These are phyloP conservation scores for Labroides dimidiatus DNA, from an alignment of 2,797 vertebrate genomes.

Conservation along the genomic window DNA sequence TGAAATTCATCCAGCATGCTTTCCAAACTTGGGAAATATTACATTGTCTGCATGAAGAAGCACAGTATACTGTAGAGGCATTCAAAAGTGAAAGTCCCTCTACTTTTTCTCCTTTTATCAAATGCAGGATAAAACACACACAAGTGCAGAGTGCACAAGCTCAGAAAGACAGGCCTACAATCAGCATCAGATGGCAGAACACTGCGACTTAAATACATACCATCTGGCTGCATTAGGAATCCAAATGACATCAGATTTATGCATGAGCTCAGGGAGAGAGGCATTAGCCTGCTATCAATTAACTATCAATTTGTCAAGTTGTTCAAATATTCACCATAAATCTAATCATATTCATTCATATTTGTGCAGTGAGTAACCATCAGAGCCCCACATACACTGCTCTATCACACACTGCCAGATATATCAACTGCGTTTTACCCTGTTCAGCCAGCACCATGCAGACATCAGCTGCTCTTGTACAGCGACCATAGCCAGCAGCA, in stretches of 20 bases:
- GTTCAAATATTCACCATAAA: slow-evolving; percentile 62
- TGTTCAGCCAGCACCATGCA: slow-evolving; percentile 52
- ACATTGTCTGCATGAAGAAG: slow-evolving; percentile 29
- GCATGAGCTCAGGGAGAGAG: slow-evolving; percentile 45
- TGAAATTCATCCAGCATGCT: slow-evolving; percentile 37
- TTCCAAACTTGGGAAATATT: slow-evolving; percentile 21
- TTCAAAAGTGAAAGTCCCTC: slow-evolving; percentile 40
- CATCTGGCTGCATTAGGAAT: slow-evolving; percentile 72
- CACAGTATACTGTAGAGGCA: slow-evolving; percentile 18
- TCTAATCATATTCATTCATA: slow-evolving; percentile 60
- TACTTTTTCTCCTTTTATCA: slow-evolving; percentile 21
- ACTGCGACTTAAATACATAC: slow-evolving; percentile 66
- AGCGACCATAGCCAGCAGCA: slow-evolving; percentile 58
- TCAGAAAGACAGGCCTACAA: slow-evolving; percentile 45
- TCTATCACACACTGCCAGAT: slow-evolving; percentile 46
- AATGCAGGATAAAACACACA: slow-evolving; percentile 21
- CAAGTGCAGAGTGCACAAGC: slow-evolving; percentile 34
- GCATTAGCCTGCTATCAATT: slow-evolving; percentile 67
- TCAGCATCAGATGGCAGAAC: slow-evolving; percentile 62
- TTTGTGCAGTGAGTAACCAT: slow-evolving; percentile 43
- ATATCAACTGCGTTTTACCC: slow-evolving; percentile 38
- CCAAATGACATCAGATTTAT: slow-evolving; percentile 72
- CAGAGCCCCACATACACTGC: slow-evolving; percentile 29
- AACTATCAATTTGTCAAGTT: slow-evolving; percentile 67
- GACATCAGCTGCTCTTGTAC: slow-evolving; percentile 66